Evolutionary conservation across 2,797 vertebrate species (phyloP).

Genomic region (Chanos chanos): DNA sequence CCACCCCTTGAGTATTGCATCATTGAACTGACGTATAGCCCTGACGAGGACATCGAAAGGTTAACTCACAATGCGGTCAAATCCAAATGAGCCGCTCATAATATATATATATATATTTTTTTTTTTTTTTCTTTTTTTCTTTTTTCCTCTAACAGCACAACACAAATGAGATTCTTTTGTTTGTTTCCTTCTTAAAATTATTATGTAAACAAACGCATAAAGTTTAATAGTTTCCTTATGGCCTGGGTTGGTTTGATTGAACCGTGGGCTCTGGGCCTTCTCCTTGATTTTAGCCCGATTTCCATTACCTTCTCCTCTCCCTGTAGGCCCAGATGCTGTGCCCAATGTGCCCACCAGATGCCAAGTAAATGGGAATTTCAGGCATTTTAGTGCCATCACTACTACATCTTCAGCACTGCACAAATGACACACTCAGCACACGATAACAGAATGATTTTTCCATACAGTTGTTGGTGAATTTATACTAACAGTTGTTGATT

Average conservation of each 20-base stretch:
- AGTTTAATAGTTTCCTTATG: constrained; percentile 47
- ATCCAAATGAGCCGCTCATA: no score
- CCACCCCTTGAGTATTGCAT: background rate
- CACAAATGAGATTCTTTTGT: constrained; percentile 37
- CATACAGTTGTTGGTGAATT: no score
- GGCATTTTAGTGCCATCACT: background rate
- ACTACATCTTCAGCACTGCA: no score
- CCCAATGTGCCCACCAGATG: constrained; percentile 8
- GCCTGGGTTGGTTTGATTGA: constrained; percentile 25
- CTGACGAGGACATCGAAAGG: no score
- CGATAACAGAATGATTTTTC: no score
- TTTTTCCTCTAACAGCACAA: constrained; percentile 32
- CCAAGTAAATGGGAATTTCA: background rate
- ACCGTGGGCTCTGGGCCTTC: constrained; percentile 12
- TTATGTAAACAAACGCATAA: constrained; percentile 52
- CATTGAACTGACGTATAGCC: no score
- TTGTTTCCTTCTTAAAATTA: constrained; percentile 33
- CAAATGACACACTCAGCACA: no score
- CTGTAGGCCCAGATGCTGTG: background rate
- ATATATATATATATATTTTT: no score
- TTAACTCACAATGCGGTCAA: no score
- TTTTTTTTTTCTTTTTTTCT: no score
- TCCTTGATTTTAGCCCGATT: constrained; percentile 33
- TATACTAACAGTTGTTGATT: no score
- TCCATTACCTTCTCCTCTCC: constrained; percentile 40